Conservation (phyloP, 2,113 vertebrate species). For the Rousettus leschenaultii region DNA sequence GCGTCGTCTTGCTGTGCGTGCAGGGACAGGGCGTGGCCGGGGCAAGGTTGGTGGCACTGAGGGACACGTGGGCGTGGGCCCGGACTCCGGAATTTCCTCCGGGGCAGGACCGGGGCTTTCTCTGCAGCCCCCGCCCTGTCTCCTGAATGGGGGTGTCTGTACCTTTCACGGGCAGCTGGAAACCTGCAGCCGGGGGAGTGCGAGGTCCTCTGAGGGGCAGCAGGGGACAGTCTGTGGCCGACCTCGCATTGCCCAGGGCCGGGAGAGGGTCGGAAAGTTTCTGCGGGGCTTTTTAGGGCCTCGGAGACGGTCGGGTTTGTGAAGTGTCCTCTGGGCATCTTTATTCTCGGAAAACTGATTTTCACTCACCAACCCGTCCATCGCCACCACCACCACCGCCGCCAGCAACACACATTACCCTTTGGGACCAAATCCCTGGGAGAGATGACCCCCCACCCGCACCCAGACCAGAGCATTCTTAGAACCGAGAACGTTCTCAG, state of each 20-base stretch:
- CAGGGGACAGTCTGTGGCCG: accelerated
- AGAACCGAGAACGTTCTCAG: not conserved
- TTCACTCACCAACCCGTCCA: too few relatives aligned
- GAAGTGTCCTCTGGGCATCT: not conserved
- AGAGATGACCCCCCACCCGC: accelerated
- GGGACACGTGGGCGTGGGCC: not conserved
- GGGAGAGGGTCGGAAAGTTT: too few relatives aligned
- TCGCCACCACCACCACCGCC: accelerated
- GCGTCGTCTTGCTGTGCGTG: accelerated
- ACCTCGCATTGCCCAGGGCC: accelerated
- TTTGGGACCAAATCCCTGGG: not conserved
- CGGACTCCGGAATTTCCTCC: not conserved
- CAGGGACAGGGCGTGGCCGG: not conserved
- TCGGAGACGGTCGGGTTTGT: not conserved
- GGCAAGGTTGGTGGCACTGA: accelerated
- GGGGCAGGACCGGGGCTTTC: accelerated
- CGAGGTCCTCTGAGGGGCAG: accelerated
- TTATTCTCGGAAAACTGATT: not conserved
- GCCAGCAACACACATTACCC: accelerated
- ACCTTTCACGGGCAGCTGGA: not conserved
- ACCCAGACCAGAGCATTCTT: accelerated
- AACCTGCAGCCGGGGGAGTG: accelerated
- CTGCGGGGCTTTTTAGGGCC: not conserved
- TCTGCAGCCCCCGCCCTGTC: not conserved
- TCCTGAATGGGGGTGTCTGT: accelerated